A percentile compares a stretch with the other conserved stretches of the same genome.
These are phyloP conservation scores for Crypturellus undulatus DNA, from an alignment of 2,113 vertebrate genomes.

Conservation along the genomic window DNA sequence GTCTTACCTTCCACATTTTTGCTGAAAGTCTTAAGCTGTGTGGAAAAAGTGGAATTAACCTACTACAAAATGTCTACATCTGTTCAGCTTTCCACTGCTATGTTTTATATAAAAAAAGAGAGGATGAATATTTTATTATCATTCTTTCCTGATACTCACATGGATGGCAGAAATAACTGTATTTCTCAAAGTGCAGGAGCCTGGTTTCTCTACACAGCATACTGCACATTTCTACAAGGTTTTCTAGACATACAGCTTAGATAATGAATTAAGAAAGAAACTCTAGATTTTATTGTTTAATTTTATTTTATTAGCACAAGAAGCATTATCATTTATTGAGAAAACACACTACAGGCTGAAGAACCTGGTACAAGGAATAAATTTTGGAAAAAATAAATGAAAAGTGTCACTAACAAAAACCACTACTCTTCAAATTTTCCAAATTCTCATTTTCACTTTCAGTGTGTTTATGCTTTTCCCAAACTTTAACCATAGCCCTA, in stretches of 20 bases:
- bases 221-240: background rate
- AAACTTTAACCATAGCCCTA: background rate
- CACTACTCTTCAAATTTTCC: background rate
- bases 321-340: background rate
- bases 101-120: background rate
- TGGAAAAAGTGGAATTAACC: background rate
- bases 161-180: background rate
- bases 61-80: background rate
- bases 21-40: background rate
- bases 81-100: background rate
- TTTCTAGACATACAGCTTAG: background rate
- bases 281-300: background rate
- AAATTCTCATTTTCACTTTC: background rate
- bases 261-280: background rate
- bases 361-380: background rate
- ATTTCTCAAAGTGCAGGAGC: background rate
- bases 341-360: background rate
- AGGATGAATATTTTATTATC: background rate
- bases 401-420: background rate
- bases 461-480: background rate
- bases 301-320: constrained; percentile 31
- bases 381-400: background rate
- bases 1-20: background rate
- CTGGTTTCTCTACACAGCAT: background rate
- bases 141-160: background rate